Percentiles rank a stretch among this genome's conserved stretches.
phyloP scores from a whole-genome alignment of 2,797 vertebrate genomes.

The Gadopsis bispinosus region DNA sequence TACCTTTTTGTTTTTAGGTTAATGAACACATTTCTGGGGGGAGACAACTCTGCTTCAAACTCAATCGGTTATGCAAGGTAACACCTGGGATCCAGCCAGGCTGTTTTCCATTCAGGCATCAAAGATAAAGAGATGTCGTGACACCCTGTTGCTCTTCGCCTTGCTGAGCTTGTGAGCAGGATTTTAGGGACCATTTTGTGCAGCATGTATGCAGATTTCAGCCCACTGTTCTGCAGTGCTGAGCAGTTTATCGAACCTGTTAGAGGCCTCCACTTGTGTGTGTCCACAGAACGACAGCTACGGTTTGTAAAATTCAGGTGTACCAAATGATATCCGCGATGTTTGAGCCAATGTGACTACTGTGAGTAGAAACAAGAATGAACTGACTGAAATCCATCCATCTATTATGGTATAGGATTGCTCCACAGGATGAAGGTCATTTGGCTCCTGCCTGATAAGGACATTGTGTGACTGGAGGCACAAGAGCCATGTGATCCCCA shows the following conservation, averaged over 20 bases:
- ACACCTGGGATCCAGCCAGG: slow-evolving; percentile 10
- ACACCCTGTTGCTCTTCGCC: not conserved
- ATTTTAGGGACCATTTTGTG: not conserved
- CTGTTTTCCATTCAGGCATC: slow-evolving; percentile 19
- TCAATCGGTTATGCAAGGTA: slow-evolving; percentile 13
- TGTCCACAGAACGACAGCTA: not conserved
- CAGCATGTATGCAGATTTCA: not conserved
- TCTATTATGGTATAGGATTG: slow-evolving; percentile 56
- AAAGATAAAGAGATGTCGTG: not conserved
- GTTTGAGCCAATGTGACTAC: slow-evolving; percentile 14
- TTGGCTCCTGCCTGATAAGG: slow-evolving; percentile 42
- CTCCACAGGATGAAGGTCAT: slow-evolving; percentile 50
- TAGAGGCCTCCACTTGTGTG: not conserved
- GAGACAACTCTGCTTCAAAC: slow-evolving; percentile 3
- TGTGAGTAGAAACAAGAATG: slow-evolving; percentile 39
- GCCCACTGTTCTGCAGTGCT: not conserved
- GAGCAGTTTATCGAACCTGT: not conserved
- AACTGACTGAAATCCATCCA: slow-evolving; percentile 42
- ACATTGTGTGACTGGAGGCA: slow-evolving; percentile 25
- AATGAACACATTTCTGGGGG: slow-evolving; percentile 16
- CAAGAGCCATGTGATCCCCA: slow-evolving; percentile 19
- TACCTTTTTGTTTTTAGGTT: slow-evolving; percentile 22
- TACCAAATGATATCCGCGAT: slow-evolving; percentile 38
- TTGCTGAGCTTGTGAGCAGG: not conserved
- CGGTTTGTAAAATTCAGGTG: not conserved